Conservation (phyloP, 2,113 vertebrate genomes). For the Anoura caudifer region DNA sequence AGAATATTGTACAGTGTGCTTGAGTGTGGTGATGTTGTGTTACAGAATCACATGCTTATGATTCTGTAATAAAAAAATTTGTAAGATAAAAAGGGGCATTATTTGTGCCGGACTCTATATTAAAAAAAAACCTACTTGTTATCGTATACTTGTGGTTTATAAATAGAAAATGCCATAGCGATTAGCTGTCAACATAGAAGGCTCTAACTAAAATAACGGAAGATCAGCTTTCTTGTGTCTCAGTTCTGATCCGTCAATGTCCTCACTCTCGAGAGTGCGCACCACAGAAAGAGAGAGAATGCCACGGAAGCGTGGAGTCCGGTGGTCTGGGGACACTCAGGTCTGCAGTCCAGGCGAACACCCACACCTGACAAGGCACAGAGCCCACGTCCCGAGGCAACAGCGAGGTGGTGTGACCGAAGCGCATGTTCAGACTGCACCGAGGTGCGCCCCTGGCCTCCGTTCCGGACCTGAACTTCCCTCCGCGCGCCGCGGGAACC, state of each 20-base stretch:
- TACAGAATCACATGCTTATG: no score
- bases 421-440: not conserved
- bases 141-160: not conserved
- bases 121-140: not conserved
- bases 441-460: not conserved
- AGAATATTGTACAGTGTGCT: no score
- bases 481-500: not conserved
- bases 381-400: not conserved
- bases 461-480: conserved; percentile 34
- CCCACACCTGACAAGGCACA: not conserved
- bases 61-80: no score
- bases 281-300: not conserved
- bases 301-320: not conserved
- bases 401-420: conserved; percentile 13
- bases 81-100: no score
- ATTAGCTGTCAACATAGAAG: not conserved
- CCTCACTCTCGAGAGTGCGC: not conserved
- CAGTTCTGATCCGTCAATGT: not conserved
- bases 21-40: no score
- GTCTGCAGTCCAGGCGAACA: not conserved
- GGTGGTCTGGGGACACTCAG: not conserved
- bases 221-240: not conserved
- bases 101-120: no score
- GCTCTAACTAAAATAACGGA: not conserved
- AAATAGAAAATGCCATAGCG: not conserved